Base-by-base conservation (phyloP, 1,140 invertebrate genomes). In the Schlechtendalia chinensis region DNA sequence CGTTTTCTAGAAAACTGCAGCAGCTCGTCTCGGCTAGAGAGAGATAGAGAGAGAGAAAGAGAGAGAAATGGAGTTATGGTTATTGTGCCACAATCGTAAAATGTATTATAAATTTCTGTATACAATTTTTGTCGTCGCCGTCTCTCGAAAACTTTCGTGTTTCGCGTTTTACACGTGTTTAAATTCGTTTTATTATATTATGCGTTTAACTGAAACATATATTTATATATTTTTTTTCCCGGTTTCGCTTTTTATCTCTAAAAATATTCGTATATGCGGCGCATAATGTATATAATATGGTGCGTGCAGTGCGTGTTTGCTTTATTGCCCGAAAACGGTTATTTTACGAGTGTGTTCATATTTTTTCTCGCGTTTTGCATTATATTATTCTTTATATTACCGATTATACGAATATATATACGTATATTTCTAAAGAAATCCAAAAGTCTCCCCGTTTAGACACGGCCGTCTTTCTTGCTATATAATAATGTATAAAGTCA, bases 321-420 rank as follows among this genome's bases (percentile, higher is more conserved):
- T 29, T 61, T 61, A 61, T 61, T 29, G 16, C 59, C 59, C 59
- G 27, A 61, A 29, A 61, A 61, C 27, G 8, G 27, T 29, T 14
- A 24, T 61, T 61, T 61, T 61, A 29, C 27, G 59, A 61, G 59
- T 16, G 59, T 29, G 24, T 61, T 61, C 16, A 61, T 61, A 65
- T 65, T 65, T 65, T 32, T 39, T 39, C 32, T 39, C 32, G 10
- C 0, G 16, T 4, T 63, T 63, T 32, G 29, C 61, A 65, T 65
- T 39, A 39, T 39, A 61, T 29, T 61, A 61, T 61, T 27, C 59
- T 61, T 24, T 3, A 39, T 39, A 39, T 39, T 39, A 39, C 32
- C 3, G 8, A 39, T 39, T 39, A 39, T 39, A 39, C 32, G 32
- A 39, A 39, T 39, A 61, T 61, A 61, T 14, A 63, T 32, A 32